A percentile compares a stretch with the other conserved stretches of the same genome.
Conservation (phyloP, 2,797 vertebrate species). For the Iguana delicatissima region DNA sequence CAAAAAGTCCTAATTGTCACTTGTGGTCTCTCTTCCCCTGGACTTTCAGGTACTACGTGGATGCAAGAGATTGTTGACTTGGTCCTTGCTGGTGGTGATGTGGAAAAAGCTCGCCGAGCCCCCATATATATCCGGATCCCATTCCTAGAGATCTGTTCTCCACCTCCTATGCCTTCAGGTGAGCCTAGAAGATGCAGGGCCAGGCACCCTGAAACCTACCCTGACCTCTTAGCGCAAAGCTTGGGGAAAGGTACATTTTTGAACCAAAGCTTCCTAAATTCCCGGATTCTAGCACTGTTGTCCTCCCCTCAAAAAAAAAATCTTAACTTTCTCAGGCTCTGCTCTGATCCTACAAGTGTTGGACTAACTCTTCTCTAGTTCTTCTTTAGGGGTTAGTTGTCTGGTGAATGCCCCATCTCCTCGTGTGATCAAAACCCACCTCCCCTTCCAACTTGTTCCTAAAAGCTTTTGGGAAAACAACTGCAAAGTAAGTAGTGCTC, state of each 20-base stretch:
- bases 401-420: slow-evolving; percentile 49
- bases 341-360: background rate
- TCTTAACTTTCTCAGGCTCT: background rate
- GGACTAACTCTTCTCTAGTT: background rate
- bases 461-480: slow-evolving; percentile 59
- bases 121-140: slow-evolving; percentile 49
- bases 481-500: slow-evolving; percentile 51
- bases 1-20: background rate
- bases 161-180: slow-evolving; percentile 82
- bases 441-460: slow-evolving; percentile 56
- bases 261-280: too few relatives aligned
- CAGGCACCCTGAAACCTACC: background rate
- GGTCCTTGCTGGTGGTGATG: slow-evolving; percentile 53
- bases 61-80: slow-evolving; percentile 68
- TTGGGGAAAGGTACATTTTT: background rate
- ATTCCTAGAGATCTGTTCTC: slow-evolving; percentile 80
- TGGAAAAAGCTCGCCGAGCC: slow-evolving; percentile 48
- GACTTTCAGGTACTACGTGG: slow-evolving; percentile 66
- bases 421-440: slow-evolving; percentile 61
- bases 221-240: background rate
- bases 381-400: background rate
- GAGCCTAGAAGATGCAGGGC: background rate
- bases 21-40: background rate
- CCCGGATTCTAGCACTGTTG: background rate
- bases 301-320: background rate